Percentiles rank a stretch among this genome's conserved stretches.
Conservation (phyloP, 2,888 invertebrate species). For the Drosophila peninsularis region DNA sequence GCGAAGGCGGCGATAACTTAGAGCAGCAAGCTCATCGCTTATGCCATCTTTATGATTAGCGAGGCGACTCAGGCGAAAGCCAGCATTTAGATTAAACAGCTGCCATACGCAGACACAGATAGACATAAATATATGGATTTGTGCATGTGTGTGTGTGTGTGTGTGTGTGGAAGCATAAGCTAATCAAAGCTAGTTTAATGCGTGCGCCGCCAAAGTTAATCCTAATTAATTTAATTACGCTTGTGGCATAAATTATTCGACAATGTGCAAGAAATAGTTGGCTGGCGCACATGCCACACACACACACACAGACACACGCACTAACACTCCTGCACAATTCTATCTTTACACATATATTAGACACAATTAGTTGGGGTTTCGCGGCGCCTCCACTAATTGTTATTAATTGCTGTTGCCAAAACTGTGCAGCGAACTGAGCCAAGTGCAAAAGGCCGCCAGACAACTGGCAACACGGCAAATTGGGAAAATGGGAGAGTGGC, state of each 20-base stretch:
- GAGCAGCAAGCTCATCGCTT: constrained; percentile 63
- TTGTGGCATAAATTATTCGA: constrained; percentile 76
- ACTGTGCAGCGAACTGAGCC: constrained; percentile 26
- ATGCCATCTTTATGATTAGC: constrained; percentile 77
- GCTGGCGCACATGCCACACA: constrained; percentile 28
- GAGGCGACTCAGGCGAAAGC: constrained; percentile 55
- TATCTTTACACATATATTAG: constrained; percentile 52
- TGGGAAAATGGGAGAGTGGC: not conserved
- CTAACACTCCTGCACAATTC: not conserved
- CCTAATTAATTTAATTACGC: constrained; percentile 80
- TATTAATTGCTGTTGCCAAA: constrained; percentile 66
- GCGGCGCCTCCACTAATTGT: constrained; percentile 65
- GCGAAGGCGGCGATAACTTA: not conserved
- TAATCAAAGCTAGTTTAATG: constrained; percentile 80
- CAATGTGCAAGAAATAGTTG: constrained; percentile 58
- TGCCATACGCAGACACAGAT: constrained; percentile 15
- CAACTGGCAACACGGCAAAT: constrained; percentile 6
- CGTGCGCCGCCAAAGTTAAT: constrained; percentile 79
- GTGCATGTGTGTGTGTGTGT: constrained; percentile 47
- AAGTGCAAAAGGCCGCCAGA: constrained; percentile 21
- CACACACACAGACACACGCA: not conserved
- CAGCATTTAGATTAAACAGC: constrained; percentile 73
- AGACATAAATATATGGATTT: constrained; percentile 60
- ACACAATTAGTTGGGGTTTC: constrained; percentile 62
- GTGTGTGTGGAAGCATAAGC: constrained; percentile 65